A percentile compares a stretch with the other conserved stretches of the same genome.
phyloP scores from a whole-genome alignment of 1,140 invertebrate species.

The Heliconius congener region DNA sequence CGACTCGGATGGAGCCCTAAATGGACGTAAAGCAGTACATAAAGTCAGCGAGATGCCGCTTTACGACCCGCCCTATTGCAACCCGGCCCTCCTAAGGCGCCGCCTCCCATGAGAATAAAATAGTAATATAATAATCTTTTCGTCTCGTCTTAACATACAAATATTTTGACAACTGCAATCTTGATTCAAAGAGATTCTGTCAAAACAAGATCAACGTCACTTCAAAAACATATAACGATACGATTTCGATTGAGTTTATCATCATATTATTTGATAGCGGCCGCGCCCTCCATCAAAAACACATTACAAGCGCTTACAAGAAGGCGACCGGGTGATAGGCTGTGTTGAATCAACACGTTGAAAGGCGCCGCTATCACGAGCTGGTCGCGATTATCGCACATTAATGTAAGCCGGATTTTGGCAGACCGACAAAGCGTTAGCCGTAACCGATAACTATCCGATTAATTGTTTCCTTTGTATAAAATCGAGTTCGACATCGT shows the following conservation, averaged over 20 bases:
- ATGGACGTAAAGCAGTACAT: conserved; percentile 58
- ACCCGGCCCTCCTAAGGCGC: conserved; percentile 4
- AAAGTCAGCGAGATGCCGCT: conserved; percentile 51
- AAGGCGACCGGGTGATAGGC: conserved; percentile 68
- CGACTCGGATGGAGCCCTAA: conserved; percentile 48
- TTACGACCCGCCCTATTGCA: conserved; percentile 51
- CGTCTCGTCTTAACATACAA: neutral
- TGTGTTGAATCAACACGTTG: conserved; percentile 66
- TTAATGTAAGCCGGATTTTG: conserved; percentile 96
- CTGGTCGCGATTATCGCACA: conserved; percentile 85
- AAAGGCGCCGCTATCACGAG: conserved; percentile 72
- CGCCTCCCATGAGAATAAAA: conserved; percentile 28
- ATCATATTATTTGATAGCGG: conserved; percentile 52
- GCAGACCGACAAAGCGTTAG: conserved; percentile 69
- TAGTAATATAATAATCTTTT: conserved; percentile 25
- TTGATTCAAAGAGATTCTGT: conserved; percentile 39
- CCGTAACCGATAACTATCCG: conserved; percentile 62
- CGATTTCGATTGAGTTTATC: conserved; percentile 53
- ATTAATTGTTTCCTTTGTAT: conserved; percentile 74
- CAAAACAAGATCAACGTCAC: conserved; percentile 50
- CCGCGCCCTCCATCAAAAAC: conserved; percentile 76
- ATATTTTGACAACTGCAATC: conserved; percentile 26
- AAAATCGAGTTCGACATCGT: conserved; percentile 53
- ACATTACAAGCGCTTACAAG: conserved; percentile 74
- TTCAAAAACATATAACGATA: conserved; percentile 43